Evolutionary conservation across 1,140 invertebrate species (phyloP), one percentile per base, ranked within the genome.

Genomic region (Drosophila kikkawai): DNA sequence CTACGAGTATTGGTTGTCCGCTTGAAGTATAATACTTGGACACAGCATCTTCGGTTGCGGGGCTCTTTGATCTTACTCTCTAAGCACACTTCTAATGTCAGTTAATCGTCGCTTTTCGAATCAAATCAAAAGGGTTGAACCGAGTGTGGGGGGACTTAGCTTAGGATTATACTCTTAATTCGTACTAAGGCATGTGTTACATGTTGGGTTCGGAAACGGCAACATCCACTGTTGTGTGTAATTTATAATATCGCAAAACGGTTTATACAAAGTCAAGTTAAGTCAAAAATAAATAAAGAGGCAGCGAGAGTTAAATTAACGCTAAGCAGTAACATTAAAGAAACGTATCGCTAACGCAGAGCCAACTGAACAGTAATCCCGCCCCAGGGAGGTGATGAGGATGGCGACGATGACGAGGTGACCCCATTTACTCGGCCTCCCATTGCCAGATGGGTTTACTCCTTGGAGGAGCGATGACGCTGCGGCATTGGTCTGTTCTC

Each of bases 401-500:
- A 44, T 68, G 8, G 9, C 26, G 32, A 12, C 34, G n/a, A 47
- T 41, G 41, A 22, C 32, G 55, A 57, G 22, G 17, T 56, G 36
- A 61, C 17, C 17, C 34, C 22, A 41, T 53, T 26, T 61, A 74
- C 17, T 75, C 55, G 53, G 73, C 63, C 47, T 77, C 73, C n/a
- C 17, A 63, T 32, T 58, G 60, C 80, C 74, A 60, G 45, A 39
- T 61, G 66, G 29, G 41, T 51, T 15, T 48, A 44, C 50, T 79
- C 68, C 48, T 67, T 77, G 17, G 61, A 34, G 37, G 66, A 71
- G 76, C 82, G 79, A 58, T 82, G 91, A 9, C 91, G 80, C 50
- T 91, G 91, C 44, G 82, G 91, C 75, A 86, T 79, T 6, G 88
- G 69, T 37, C 34, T 82, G 85, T 92, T 84, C 48, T 92, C 91